A percentile compares a stretch with the other conserved stretches of the same genome.
Evolutionary conservation across 2,797 vertebrate species (phyloP).

Genomic region (Sebastes diploproa): DNA sequence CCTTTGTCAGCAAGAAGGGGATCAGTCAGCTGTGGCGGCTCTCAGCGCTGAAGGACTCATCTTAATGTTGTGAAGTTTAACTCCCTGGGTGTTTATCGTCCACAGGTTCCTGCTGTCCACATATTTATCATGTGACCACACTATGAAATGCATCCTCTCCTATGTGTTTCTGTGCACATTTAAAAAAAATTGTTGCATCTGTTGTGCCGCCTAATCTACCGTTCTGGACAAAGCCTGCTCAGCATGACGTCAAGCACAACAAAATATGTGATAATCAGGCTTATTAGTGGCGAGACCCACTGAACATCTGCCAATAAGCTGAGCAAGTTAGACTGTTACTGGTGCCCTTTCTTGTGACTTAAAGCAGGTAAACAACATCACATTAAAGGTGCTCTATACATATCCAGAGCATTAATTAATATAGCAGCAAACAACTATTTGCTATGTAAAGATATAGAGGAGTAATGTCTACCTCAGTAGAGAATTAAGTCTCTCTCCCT

Average conservation of each 20-base stretch:
- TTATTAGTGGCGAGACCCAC: slow-evolving; percentile 4
- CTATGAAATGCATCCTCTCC: background rate
- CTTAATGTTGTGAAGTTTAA: slow-evolving; percentile 11
- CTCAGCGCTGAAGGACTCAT: background rate
- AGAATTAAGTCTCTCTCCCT: no score
- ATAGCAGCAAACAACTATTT: no score
- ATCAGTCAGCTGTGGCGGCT: slow-evolving; percentile 48
- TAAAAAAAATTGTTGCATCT: background rate
- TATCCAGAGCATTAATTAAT: no score
- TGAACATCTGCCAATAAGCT: slow-evolving; percentile 17
- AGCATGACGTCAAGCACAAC: background rate
- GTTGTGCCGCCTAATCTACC: background rate
- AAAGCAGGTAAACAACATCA: background rate
- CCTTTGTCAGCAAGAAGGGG: slow-evolving; percentile 55
- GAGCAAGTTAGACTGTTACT: background rate
- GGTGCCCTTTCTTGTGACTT: background rate
- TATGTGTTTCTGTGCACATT: background rate
- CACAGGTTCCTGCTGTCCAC: background rate
- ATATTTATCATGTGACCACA: background rate
- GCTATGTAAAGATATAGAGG: no score
- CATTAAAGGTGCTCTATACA: no score
- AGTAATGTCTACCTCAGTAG: no score
- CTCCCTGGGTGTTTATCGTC: background rate
- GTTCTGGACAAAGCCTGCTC: background rate
- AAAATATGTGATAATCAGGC: slow-evolving; percentile 30